Percentiles rank a stretch among this genome's conserved stretches.
phyloP scores from a whole-genome alignment of 2,888 invertebrate genomes.

The Melinopterus prodromus region DNA sequence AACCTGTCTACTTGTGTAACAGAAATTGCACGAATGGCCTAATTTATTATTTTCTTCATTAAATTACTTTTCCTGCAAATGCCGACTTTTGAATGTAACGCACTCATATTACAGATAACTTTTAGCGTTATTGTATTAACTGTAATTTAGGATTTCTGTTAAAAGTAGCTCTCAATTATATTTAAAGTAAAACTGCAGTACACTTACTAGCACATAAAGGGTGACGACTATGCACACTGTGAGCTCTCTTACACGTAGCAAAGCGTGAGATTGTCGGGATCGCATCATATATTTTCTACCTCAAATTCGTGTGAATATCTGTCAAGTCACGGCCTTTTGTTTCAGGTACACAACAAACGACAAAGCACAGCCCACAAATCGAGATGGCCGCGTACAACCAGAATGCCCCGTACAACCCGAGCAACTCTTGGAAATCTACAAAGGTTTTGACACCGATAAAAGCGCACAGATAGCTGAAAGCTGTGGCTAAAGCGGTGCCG shows the following conservation, averaged over 20 bases:
- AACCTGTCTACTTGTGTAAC: too few species aligned
- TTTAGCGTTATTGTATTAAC: too few species aligned
- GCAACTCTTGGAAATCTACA: slow-evolving; percentile 78
- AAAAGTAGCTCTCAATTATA: background rate
- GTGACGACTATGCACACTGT: background rate
- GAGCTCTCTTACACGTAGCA: background rate
- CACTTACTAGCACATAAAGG: background rate
- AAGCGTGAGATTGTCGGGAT: slow-evolving; percentile 22
- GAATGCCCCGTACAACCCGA: slow-evolving; percentile 85
- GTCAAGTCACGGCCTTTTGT: slow-evolving; percentile 90
- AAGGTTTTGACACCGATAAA: slow-evolving; percentile 88
- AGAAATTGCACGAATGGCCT: too few species aligned
- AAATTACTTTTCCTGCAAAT: too few species aligned
- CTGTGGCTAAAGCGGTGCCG: slow-evolving; percentile 86
- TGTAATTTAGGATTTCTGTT: background rate
- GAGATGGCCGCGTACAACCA: slow-evolving; percentile 89
- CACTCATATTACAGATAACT: too few species aligned
- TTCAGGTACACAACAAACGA: slow-evolving; percentile 87
- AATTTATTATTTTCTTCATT: too few species aligned
- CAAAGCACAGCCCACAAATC: slow-evolving; percentile 82
- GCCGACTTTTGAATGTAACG: too few species aligned
- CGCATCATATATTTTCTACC: slow-evolving; percentile 47
- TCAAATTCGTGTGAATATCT: slow-evolving; percentile 78
- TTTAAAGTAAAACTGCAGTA: background rate
- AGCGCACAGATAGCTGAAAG: slow-evolving; percentile 87